Conservation (phyloP, 2,113 vertebrate genomes). For the Rhinoptilus africanus region DNA sequence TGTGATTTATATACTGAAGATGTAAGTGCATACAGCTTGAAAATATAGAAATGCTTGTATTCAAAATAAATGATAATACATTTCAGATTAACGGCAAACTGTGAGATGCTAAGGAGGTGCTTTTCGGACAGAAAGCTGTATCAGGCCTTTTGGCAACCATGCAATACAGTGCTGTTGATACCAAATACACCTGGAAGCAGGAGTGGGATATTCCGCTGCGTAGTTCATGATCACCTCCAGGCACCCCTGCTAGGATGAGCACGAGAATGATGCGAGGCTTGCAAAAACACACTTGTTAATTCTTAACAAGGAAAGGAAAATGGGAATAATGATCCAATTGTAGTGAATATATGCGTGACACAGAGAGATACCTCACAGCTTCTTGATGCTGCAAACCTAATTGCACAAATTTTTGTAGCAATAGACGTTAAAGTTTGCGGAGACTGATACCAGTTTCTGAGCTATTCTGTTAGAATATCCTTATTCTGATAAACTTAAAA, state of each 20-base stretch:
- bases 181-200: neutral
- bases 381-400: neutral
- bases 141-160: neutral
- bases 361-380: neutral
- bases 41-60: neutral
- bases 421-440: neutral
- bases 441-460: neutral
- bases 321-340: neutral
- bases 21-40: neutral
- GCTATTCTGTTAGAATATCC: neutral
- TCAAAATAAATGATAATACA: neutral
- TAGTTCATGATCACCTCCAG: neutral
- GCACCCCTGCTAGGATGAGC: neutral
- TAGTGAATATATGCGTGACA: neutral
- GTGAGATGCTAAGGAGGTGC: neutral
- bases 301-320: neutral
- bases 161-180: neutral
- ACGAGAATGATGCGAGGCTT: neutral
- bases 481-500: neutral
- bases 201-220: neutral
- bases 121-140: neutral
- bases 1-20: neutral
- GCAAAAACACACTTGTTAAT: neutral
- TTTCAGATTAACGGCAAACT: neutral
- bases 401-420: neutral